Conservation (phyloP, 2,888 invertebrate species). For the Nomada ferruginata region DNA sequence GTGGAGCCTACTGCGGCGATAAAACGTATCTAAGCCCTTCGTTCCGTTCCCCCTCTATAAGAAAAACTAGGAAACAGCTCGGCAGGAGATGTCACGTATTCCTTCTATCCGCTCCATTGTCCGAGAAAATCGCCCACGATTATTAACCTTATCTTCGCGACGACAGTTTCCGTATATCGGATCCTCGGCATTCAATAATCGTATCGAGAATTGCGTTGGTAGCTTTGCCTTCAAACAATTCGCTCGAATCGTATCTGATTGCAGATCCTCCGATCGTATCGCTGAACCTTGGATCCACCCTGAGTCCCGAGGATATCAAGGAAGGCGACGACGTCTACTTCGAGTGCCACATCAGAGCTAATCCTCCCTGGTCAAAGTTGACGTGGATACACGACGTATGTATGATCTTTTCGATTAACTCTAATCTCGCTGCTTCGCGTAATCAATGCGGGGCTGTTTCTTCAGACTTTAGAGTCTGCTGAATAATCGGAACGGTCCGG, state of each 20-base stretch:
- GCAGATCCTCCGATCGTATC: conserved; percentile 94
- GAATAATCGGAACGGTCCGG: too few relatives aligned
- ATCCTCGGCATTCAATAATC: not conserved
- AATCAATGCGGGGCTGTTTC: not conserved
- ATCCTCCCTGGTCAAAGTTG: conserved; percentile 93
- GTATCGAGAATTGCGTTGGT: not conserved
- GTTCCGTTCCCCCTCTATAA: conserved; percentile 42
- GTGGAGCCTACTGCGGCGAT: conserved; percentile 57
- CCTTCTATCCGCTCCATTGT: conserved; percentile 2
- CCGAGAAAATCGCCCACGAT: not conserved
- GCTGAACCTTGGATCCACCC: conserved; percentile 92
- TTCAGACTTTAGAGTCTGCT: not conserved
- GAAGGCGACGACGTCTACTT: conserved; percentile 97
- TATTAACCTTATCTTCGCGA: not conserved
- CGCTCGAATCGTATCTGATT: conserved; percentile 66
- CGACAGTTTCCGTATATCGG: not conserved
- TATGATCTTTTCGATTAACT: conserved; percentile 74
- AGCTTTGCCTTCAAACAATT: not conserved
- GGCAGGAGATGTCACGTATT: not conserved
- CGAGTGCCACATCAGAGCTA: conserved; percentile 95
- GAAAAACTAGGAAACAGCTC: conserved; percentile 53
- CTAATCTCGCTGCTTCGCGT: not conserved
- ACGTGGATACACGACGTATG: conserved; percentile 95
- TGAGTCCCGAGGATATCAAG: conserved; percentile 94
- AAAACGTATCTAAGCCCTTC: conserved; percentile 63